Conservation (phyloP, 2,113 vertebrate species). For the Crotalus viridis region DNA sequence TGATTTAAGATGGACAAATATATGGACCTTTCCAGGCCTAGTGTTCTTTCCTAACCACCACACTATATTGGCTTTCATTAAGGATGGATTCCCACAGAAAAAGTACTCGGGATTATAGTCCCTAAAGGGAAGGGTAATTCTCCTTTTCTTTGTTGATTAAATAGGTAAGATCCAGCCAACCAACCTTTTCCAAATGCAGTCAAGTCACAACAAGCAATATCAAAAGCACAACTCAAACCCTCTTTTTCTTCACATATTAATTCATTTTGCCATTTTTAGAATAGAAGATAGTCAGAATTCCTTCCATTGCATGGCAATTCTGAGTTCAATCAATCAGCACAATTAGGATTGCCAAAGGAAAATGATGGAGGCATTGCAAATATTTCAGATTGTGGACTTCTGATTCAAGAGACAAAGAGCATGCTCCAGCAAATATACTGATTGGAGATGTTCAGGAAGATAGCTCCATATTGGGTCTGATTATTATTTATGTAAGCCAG, state of each 20-base stretch:
- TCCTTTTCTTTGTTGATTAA: neutral
- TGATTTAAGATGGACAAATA: too few species aligned
- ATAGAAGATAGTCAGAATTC: neutral
- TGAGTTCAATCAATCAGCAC: neutral
- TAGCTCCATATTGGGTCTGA: neutral
- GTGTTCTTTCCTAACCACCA: too few species aligned
- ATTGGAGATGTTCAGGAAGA: neutral
- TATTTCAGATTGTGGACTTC: slow-evolving; percentile 29
- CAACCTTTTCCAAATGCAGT: neutral
- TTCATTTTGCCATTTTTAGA: slow-evolving; percentile 31
- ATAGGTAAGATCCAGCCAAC: neutral
- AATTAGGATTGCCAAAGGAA: slow-evolving; percentile 33
- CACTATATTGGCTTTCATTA: too few species aligned
- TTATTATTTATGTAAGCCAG: neutral
- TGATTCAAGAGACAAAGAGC: slow-evolving; percentile 3
- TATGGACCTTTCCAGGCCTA: too few species aligned
- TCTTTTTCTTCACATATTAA: neutral
- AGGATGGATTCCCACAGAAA: neutral
- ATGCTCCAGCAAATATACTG: neutral
- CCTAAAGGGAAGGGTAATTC: neutral
- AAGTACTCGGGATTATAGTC: too few species aligned
- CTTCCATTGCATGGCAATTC: slow-evolving; percentile 32
- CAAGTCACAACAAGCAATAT: neutral
- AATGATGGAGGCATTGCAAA: slow-evolving; percentile 22
- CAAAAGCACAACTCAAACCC: neutral